phyloP scores from a whole-genome alignment of 2,888 invertebrate species.

The Criorhina ranunculi region DNA sequence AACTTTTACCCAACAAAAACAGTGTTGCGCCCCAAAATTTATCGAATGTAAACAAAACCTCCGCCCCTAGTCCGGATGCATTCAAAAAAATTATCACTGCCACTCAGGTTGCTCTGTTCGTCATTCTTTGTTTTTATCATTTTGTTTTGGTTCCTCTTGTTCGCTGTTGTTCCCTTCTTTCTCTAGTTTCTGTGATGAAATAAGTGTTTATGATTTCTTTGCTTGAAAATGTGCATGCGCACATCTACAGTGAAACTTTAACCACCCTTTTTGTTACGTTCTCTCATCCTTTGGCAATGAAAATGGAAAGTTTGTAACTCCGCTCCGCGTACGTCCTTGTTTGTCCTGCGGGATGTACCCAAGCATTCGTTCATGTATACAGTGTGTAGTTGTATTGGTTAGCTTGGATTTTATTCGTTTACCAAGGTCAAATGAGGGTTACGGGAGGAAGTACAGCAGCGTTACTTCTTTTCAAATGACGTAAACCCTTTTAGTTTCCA shows the following conservation, averaged over 20 bases:
- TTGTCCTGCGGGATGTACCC: conserved; percentile 6
- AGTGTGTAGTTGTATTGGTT: not conserved
- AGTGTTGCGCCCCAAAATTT: conserved; percentile 8
- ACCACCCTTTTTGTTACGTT: conserved; percentile 8
- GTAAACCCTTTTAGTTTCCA: conserved; percentile 13
- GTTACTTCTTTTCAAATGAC: conserved; percentile 19
- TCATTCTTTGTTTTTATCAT: conserved; percentile 14
- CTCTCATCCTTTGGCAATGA: not conserved
- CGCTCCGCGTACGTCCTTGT: conserved; percentile 27
- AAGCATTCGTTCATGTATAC: too few relatives aligned
- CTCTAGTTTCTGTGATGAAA: not conserved
- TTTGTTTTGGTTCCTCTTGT: conserved; percentile 55
- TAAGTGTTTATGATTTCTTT: not conserved
- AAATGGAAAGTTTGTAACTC: conserved; percentile 27
- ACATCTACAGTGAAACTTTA: not conserved
- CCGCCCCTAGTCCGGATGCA: conserved; percentile 32
- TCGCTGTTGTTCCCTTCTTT: not conserved
- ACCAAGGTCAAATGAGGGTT: conserved; percentile 66
- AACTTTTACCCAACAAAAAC: conserved; percentile 7
- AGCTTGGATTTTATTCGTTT: conserved; percentile 10
- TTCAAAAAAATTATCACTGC: not conserved
- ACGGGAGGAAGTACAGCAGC: conserved; percentile 39
- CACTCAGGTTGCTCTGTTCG: not conserved
- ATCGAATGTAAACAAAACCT: conserved; percentile 30
- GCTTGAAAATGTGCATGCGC: conserved; percentile 38